Evolutionary conservation across 2,113 vertebrate genomes (phyloP), one percentile per base, ranked within the genome.

Genomic region (Dromas ardeola): DNA sequence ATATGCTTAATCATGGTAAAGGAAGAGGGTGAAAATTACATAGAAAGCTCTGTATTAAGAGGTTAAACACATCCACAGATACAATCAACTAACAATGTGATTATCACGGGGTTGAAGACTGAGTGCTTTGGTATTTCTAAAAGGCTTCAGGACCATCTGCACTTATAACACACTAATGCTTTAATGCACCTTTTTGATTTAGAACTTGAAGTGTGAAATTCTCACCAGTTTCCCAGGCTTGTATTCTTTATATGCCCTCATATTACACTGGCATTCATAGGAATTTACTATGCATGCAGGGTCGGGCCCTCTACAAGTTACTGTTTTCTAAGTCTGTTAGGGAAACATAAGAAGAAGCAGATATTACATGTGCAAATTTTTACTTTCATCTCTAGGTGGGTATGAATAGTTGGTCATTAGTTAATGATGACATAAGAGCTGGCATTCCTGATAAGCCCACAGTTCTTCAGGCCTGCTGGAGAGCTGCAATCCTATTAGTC

Each of bases 401-500:
- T 91, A 89, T 85, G 77, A 95, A 81, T 74, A 76, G 49, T 88
- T 78, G 74, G 83, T 72, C 89, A 92, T 93, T 93, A 96, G 83
- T 61, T 95, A 95, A 92, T 79, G 81, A 76, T 91, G 88, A 91
- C 69, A 52, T 95, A 86, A 92, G 91, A 95, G 65, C 80, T 76
- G 80, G 43, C 30, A 71, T 90, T 86, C 42, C 66, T 84, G 77
- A 91, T 96, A 96, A 97, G 67, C 55, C 56, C 80, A 56, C 36
- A 19, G 30, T 79, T 92, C 80, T 97, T 76, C 56, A 83, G 88
- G 58, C 76, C 79, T 94, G 49, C 89, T 94, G 77, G 77, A 95
- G 95, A 80, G 81, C 62, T 84, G 61, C 73, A 91, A 91, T 92
- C 74, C 66, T 85, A 89, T 95, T 91, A 96, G 73, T 76, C 65